These are phyloP conservation scores for Pocillopora damicornis DNA, from an alignment of 64 coral and sea anemone genomes.

Conservation along the genomic window DNA sequence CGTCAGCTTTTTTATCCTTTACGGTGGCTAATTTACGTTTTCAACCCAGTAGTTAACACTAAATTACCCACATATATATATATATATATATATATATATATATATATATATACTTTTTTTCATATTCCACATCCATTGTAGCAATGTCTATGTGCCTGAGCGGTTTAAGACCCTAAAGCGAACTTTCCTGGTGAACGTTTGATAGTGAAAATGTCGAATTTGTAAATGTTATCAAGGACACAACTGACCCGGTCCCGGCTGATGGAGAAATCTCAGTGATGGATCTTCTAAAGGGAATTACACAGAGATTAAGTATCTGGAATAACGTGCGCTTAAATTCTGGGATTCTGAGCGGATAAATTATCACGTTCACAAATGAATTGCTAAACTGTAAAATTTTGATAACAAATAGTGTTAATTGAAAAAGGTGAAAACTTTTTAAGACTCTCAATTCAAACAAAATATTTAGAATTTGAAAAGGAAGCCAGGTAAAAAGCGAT, in stretches of 20 bases:
- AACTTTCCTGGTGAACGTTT: no score
- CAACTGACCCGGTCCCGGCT: neutral
- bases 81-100: no score
- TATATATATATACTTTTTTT: no score
- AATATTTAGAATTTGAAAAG: neutral
- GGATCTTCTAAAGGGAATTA: neutral
- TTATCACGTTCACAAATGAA: neutral
- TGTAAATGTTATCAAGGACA: neutral
- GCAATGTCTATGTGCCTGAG: no score
- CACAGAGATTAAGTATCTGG: neutral
- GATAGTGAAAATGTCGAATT: neutral
- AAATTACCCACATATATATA: no score
- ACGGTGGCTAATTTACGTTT: no score
- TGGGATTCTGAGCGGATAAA: neutral
- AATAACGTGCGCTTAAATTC: neutral
- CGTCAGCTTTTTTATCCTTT: no score
- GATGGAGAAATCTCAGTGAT: neutral
- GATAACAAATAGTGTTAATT: neutral
- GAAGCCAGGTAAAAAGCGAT: neutral
- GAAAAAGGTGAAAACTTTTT: neutral
- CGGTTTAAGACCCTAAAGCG: no score
- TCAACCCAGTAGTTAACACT: no score
- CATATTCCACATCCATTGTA: no score
- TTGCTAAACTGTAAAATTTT: neutral
- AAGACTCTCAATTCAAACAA: neutral